Evolutionary conservation across 2,113 vertebrate species (phyloP).

Genomic region (Elanoides forficatus): DNA sequence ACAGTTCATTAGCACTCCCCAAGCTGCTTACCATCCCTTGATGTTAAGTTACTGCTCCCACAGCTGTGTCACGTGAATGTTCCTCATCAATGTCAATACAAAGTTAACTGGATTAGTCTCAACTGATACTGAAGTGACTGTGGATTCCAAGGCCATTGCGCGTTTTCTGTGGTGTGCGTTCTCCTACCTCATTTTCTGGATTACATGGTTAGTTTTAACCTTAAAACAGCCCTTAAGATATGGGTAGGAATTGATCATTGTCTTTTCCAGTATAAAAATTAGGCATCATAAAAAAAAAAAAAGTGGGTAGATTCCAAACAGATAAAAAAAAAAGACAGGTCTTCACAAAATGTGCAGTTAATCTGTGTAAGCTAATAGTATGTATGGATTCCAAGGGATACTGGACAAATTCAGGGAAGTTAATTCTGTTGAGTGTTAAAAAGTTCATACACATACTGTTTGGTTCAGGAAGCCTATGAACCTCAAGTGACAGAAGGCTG

Average conservation of each 20-base stretch:
- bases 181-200: neutral
- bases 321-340: neutral
- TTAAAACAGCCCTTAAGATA: too few species aligned
- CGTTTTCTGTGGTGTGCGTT: neutral
- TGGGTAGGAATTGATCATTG: neutral
- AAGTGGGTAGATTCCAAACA: neutral
- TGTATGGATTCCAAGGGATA: neutral
- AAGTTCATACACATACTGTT: fast-evolving
- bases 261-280: neutral
- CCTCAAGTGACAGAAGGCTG: neutral
- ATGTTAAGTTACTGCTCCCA: neutral
- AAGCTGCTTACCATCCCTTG: neutral
- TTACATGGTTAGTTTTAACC: neutral
- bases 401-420: neutral
- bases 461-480: neutral
- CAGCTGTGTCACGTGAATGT: neutral
- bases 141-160: neutral
- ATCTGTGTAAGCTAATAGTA: neutral
- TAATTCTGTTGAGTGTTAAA: neutral
- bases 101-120: neutral
- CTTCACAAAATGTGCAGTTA: neutral
- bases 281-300: neutral
- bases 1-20: neutral
- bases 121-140: neutral
- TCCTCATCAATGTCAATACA: neutral